Conservation (phyloP, 1,140 invertebrate species). For the Psix sp. region DNA sequence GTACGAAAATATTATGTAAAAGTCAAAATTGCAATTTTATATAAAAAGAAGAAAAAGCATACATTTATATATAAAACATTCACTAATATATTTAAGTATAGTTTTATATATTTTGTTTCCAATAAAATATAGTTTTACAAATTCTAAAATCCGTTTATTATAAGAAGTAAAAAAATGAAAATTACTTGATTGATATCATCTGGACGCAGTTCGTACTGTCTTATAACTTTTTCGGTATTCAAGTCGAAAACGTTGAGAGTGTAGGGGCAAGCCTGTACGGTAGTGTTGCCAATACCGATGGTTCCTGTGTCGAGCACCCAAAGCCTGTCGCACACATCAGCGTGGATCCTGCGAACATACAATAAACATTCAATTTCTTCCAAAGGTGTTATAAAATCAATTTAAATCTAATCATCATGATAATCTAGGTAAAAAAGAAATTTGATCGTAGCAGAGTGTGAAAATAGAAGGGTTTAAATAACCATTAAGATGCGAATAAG, state of each 20-base stretch:
- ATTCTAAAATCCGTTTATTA: too few species aligned
- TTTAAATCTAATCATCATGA: background rate
- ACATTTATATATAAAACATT: too few species aligned
- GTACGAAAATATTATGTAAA: background rate
- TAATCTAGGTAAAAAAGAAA: too few species aligned
- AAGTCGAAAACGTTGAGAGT: conserved; percentile 86
- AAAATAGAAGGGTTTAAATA: background rate
- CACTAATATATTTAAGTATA: background rate
- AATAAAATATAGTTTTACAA: too few species aligned
- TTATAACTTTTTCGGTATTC: conserved; percentile 82
- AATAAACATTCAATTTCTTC: background rate
- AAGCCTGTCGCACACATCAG: conserved; percentile 85
- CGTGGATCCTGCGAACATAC: conserved; percentile 76
- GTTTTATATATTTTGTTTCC: conserved; percentile 5
- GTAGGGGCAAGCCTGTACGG: conserved; percentile 84
- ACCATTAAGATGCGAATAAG: background rate
- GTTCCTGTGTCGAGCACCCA: conserved; percentile 90
- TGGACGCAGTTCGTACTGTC: conserved; percentile 82
- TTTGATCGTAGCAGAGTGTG: too few species aligned
- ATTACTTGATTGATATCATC: conserved; percentile 83
- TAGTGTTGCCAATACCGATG: conserved; percentile 86
- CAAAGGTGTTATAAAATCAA: too few species aligned
- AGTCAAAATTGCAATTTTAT: conserved; percentile 5
- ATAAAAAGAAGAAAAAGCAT: too few species aligned
- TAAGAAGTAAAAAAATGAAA: too few species aligned